phyloP scores from a whole-genome alignment of 2,888 invertebrate species.

The Melipona bicolor region DNA sequence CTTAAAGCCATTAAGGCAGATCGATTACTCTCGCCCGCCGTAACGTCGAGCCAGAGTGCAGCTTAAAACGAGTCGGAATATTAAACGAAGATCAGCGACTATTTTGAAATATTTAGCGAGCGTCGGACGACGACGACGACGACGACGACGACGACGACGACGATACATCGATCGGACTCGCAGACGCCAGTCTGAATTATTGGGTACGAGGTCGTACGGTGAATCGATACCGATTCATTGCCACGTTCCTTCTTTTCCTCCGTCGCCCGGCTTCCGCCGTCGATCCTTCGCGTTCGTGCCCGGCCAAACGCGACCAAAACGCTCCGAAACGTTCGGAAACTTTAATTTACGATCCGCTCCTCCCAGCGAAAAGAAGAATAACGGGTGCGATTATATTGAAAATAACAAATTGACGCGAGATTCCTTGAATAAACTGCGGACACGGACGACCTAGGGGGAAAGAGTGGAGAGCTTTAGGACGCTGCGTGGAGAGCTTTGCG shows the following conservation, averaged over 20 bases:
- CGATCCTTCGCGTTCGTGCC: not conserved
- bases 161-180: constrained; percentile 58
- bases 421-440: constrained; percentile 51
- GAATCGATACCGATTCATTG: constrained; percentile 51
- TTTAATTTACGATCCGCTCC: not conserved
- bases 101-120: constrained; percentile 58
- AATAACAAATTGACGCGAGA: constrained; percentile 14
- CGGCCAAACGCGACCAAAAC: not conserved
- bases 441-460: not conserved
- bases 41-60: not conserved
- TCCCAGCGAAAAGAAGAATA: not conserved
- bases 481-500: constrained; percentile 57
- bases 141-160: constrained; percentile 14
- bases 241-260: constrained; percentile 5
- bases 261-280: not conserved
- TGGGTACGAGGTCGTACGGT: constrained; percentile 33
- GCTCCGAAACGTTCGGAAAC: not conserved
- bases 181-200: constrained; percentile 39
- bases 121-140: constrained; percentile 23
- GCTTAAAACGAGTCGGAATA: constrained; percentile 4
- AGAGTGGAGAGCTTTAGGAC: constrained; percentile 52
- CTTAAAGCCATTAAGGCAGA: not conserved
- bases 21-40: constrained; percentile 18
- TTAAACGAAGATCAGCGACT: constrained; percentile 44
- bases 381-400: not conserved